Conservation (phyloP, 2,888 invertebrate species). For the Drosophila mayaguana region DNA sequence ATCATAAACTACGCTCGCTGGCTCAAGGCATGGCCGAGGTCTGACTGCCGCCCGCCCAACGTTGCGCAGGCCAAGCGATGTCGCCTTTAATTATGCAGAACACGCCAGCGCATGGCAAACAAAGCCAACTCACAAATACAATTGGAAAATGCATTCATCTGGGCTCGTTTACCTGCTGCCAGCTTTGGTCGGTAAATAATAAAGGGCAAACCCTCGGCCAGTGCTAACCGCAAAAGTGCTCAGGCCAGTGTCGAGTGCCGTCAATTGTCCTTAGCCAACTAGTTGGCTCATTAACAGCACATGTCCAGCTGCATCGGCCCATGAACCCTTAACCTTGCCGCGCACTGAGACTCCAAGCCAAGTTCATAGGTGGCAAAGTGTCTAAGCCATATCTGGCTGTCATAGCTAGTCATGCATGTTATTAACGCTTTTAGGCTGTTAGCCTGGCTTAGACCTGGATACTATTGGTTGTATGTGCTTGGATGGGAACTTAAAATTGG, state of each 20-base stretch:
- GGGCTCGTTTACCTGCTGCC: slow-evolving; percentile 15
- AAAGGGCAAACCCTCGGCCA: slow-evolving; percentile 22
- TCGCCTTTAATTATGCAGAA: slow-evolving; percentile 63
- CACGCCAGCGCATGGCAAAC: slow-evolving; percentile 46
- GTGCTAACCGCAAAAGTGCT: not conserved
- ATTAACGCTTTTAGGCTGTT: not conserved
- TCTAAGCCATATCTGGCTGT: not conserved
- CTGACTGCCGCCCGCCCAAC: slow-evolving; percentile 9
- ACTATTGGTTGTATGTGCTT: not conserved
- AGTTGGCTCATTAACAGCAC: slow-evolving; percentile 19
- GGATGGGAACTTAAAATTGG: not conserved
- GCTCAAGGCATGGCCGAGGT: slow-evolving; percentile 26
- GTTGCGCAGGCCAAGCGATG: slow-evolving; percentile 19
- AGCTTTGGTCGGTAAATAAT: slow-evolving; percentile 41
- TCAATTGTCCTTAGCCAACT: slow-evolving; percentile 32
- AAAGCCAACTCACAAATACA: slow-evolving; percentile 21
- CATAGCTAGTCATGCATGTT: not conserved
- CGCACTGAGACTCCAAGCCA: not conserved
- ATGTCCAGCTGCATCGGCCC: slow-evolving; percentile 35
- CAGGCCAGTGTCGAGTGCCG: not conserved
- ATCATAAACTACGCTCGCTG: slow-evolving; percentile 39
- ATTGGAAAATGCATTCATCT: slow-evolving; percentile 38
- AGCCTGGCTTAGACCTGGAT: not conserved
- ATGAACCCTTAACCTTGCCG: slow-evolving; percentile 27
- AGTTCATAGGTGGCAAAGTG: slow-evolving; percentile 7